These are phyloP conservation scores for Siniperca scherzeri DNA, from an alignment of 2,797 vertebrate genomes.

Conservation along the genomic window DNA sequence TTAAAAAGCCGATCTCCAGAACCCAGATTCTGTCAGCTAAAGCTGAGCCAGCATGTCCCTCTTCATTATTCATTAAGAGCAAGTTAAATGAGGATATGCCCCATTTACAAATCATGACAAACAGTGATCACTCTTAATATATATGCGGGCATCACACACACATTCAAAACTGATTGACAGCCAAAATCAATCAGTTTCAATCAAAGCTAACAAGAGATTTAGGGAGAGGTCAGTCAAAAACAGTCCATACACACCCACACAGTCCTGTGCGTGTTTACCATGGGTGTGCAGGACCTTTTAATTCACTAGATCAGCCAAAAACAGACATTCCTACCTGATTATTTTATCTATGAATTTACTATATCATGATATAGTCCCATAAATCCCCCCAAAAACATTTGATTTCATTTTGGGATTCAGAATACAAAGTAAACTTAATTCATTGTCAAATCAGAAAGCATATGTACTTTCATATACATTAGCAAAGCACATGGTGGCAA, in stretches of 20 bases:
- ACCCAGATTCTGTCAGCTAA: not conserved
- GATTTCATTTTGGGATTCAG: not conserved
- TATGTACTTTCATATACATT: not conserved
- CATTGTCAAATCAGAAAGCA: not conserved
- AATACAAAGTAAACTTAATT: not conserved
- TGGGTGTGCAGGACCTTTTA: no score
- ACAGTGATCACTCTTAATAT: conserved; percentile 13
- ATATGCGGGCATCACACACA: not conserved
- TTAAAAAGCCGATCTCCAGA: conserved; percentile 41
- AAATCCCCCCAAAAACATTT: not conserved
- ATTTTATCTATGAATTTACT: not conserved
- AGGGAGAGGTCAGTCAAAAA: not conserved
- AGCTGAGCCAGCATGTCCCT: conserved; percentile 28
- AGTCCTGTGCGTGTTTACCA: no score
- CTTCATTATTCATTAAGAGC: conserved; percentile 72
- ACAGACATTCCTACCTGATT: no score
- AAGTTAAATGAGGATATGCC: conserved; percentile 66
- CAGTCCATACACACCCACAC: no score
- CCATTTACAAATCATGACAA: conserved; percentile 68
- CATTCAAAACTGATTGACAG: not conserved
- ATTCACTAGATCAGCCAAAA: no score
- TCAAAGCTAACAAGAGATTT: not conserved
- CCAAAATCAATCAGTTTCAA: no score
- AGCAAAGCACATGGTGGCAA: not conserved
- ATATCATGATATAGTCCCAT: not conserved